Conservation (phyloP, 2,797 vertebrate genomes). For the Parambassis ranga region DNA sequence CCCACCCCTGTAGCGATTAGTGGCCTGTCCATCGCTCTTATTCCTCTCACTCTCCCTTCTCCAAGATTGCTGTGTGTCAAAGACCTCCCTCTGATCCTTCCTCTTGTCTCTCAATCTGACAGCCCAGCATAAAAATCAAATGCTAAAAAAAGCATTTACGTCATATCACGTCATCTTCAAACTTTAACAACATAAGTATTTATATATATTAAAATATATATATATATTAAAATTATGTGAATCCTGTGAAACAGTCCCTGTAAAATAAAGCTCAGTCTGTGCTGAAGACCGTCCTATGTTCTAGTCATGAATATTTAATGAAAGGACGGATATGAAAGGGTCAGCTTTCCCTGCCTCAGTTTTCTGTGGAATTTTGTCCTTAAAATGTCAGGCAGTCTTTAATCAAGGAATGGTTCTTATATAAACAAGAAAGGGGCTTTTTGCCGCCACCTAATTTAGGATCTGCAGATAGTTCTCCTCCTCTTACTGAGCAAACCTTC, state of each 20-base stretch:
- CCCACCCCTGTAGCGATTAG: conserved; percentile 24
- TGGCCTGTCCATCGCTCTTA: not conserved
- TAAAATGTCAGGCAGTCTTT: not conserved
- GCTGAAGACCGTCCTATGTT: not conserved
- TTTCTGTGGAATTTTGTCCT: not conserved
- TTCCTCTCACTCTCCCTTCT: not conserved
- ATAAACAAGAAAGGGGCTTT: not conserved
- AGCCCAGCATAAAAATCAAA: not conserved
- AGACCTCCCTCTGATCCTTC: not conserved
- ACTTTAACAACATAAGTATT: too few relatives aligned
- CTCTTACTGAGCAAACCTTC: not conserved
- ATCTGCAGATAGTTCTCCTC: not conserved
- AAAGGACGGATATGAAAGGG: not conserved
- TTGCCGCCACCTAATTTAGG: not conserved
- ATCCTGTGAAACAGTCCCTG: too few relatives aligned
- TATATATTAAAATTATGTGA: too few relatives aligned
- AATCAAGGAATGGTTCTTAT: not conserved
- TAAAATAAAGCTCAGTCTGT: too few relatives aligned
- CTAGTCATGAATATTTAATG: conserved; percentile 27
- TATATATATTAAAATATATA: too few relatives aligned
- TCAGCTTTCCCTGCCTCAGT: conserved; percentile 14
- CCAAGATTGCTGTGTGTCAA: not conserved
- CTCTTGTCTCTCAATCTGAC: not conserved
- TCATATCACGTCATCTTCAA: not conserved
- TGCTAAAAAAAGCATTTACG: not conserved